Evolutionary conservation across 2,113 vertebrate genomes (phyloP), one percentile per base, ranked within the genome.

Genomic region (Urocolius indicus): DNA sequence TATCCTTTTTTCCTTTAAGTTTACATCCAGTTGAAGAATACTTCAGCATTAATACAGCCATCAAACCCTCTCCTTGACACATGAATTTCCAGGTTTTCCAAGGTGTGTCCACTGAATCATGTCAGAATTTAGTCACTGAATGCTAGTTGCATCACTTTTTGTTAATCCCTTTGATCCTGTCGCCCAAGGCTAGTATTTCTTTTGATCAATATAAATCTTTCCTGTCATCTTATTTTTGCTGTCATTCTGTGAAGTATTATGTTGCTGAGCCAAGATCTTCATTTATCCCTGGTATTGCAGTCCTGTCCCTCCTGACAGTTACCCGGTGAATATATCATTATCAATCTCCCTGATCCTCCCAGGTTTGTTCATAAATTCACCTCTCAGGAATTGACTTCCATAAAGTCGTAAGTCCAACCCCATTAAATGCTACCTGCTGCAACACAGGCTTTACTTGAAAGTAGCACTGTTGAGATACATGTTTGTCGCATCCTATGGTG

Each of bases 201-300:
- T 96, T 87, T 75, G 85, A 94, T 79, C 90, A 89, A 89, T 73
- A 89, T 94, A 93, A 93, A 92, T 94, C 61, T 93, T 84, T 69
- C 43, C 92, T 84, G 83, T 89, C 90, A 62, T 91, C 54, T 92
- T 79, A 90, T 92, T 96, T 94, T 87, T 1, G 12, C 92, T 95
- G 92, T 92, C 96, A 75, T 58, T 74, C 51, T 20, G 22, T 89
- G 75, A 93, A 86, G 57, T 55, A 92, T 90, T 93, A 90, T 48
- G 68, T 55, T 61, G 79, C 79, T 88, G 65, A 89, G 75, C 65
- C 80, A 93, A 93, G 90, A 92, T 96, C 79, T 88, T 95, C 90
- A 95, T 96, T 96, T 93, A 90, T 87, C 76, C 93, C 83, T 63
- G 6, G 63, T 74, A 80, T 48, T 72, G 79, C 82, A 88, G 73